Evolutionary conservation across 2,888 invertebrate genomes (phyloP).

Genomic region (Periphyllus acericola): DNA sequence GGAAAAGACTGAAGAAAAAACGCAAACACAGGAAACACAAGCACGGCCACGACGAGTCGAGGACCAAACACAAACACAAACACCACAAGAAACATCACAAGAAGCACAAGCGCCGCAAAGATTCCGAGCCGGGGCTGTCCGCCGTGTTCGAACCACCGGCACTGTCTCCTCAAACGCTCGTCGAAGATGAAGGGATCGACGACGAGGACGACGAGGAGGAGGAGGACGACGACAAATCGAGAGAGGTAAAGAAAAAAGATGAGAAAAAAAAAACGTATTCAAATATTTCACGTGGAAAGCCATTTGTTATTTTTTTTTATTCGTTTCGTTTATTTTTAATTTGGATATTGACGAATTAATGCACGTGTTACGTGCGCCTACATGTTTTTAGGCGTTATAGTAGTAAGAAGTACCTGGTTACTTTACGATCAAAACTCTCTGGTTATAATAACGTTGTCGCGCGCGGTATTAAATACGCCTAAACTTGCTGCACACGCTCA

Average conservation of each 20-base stretch:
- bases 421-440: too few species aligned
- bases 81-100: slow-evolving; percentile 78
- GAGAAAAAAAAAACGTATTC: background rate
- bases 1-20: slow-evolving; percentile 63
- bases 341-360: too few species aligned
- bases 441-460: too few species aligned
- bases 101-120: slow-evolving; percentile 63
- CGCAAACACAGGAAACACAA: slow-evolving; percentile 61
- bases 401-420: too few species aligned
- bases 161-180: slow-evolving; percentile 13
- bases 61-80: slow-evolving; percentile 65
- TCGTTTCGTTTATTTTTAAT: too few species aligned
- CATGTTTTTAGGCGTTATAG: too few species aligned
- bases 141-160: slow-evolving; percentile 27
- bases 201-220: background rate
- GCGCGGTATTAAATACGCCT: too few species aligned
- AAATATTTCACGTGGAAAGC: too few species aligned
- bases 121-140: background rate
- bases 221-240: slow-evolving; percentile 48
- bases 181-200: background rate
- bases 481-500: too few species aligned
- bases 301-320: too few species aligned
- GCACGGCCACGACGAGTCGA: slow-evolving; percentile 50
- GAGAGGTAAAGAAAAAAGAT: too few species aligned
- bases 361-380: too few species aligned